Evolutionary conservation across 2,888 invertebrate species (phyloP).

Genomic region (Erpobdella octoculata): DNA sequence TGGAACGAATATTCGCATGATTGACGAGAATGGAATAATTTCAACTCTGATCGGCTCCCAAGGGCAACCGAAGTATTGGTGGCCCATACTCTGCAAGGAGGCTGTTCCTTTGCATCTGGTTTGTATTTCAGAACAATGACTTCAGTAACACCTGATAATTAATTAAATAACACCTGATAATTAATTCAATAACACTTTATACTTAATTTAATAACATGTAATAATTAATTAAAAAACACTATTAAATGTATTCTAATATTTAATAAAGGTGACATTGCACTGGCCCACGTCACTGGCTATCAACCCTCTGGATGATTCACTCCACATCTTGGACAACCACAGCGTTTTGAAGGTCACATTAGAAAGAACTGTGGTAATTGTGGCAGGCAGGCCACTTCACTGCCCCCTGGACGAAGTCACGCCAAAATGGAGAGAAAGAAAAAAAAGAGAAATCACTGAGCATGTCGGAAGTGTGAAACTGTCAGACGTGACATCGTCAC

Average conservation of each 20-base stretch:
- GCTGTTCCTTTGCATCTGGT: conserved; percentile 76
- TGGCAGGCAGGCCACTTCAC: conserved; percentile 87
- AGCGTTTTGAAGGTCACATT: conserved; percentile 82
- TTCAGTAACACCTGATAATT: no score
- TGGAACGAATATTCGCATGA: conserved; percentile 87
- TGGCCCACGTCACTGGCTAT: conserved; percentile 94
- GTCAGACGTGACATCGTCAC: background rate
- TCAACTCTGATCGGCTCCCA: conserved; percentile 90
- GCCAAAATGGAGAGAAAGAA: background rate
- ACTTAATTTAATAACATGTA: background rate
- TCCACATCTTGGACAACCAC: conserved; percentile 84
- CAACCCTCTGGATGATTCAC: conserved; percentile 83
- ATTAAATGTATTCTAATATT: background rate
- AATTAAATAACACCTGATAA: background rate
- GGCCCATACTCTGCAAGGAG: conserved; percentile 81
- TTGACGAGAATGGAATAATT: conserved; percentile 73
- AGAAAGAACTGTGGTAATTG: conserved; percentile 74
- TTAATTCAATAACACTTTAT: no score
- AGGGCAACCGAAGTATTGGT: conserved; percentile 88
- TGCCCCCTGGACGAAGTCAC: conserved; percentile 59
- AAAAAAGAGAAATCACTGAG: conserved; percentile 14
- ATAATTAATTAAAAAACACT: background rate
- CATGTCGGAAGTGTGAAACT: background rate
- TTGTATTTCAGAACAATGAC: no score
- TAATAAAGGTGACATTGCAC: conserved; percentile 70